A percentile compares a stretch with the other conserved stretches of the same genome.
Evolutionary conservation across 2,888 invertebrate species (phyloP).

Genomic region (Pterostichus madidus): DNA sequence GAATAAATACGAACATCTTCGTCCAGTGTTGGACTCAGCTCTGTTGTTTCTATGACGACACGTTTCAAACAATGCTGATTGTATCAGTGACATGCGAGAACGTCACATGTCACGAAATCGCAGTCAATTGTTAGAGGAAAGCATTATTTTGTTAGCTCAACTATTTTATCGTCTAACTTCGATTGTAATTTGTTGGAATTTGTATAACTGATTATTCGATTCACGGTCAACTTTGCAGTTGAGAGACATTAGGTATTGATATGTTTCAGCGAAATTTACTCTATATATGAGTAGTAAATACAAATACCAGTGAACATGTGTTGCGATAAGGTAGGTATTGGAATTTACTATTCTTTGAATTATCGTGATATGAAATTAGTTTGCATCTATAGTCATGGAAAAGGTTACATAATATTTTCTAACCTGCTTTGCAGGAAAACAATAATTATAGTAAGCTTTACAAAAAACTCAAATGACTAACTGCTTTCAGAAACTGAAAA

Average conservation of each 20-base stretch:
- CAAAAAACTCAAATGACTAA: too few species aligned
- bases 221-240: constrained; percentile 42
- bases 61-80: constrained; percentile 58
- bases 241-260: constrained; percentile 5
- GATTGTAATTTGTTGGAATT: constrained; percentile 43
- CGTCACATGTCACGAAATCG: constrained; percentile 37
- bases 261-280: constrained; percentile 27
- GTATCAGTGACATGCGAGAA: constrained; percentile 42
- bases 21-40: constrained; percentile 58
- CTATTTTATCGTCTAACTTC: constrained; percentile 45
- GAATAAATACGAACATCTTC: constrained; percentile 29
- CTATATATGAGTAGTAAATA: background rate
- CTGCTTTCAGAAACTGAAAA: too few species aligned
- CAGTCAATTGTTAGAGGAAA: background rate
- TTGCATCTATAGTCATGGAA: background rate
- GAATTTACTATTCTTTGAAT: constrained; percentile 21
- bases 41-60: constrained; percentile 34
- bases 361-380: constrained; percentile 4
- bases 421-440: too few species aligned
- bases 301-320: constrained; percentile 3
- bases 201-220: constrained; percentile 34
- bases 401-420: too few species aligned
- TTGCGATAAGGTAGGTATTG: constrained; percentile 44
- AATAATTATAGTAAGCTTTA: too few species aligned
- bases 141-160: constrained; percentile 31